These are phyloP conservation scores for Nomada flava DNA, from an alignment of 2,888 invertebrate species.

Conservation along the genomic window DNA sequence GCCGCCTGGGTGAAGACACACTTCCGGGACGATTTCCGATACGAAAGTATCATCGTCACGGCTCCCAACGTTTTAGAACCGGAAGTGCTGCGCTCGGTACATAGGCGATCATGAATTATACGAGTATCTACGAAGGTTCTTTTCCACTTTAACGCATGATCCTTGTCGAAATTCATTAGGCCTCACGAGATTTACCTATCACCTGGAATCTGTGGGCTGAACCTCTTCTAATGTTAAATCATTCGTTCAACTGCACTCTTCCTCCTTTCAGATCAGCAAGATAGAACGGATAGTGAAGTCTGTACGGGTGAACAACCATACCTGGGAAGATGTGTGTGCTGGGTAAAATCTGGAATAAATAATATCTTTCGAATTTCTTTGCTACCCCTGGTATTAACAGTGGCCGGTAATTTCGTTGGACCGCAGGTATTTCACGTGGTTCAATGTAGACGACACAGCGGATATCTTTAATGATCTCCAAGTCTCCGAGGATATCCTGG, in stretches of 20 bases:
- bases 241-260: constrained; percentile 6
- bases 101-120: constrained; percentile 66
- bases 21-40: constrained; percentile 81
- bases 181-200: constrained; percentile 26
- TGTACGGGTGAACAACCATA: constrained; percentile 75
- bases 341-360: constrained; percentile 72
- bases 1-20: constrained; percentile 80
- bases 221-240: not conserved
- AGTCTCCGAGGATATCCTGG: constrained; percentile 61
- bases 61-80: constrained; percentile 82
- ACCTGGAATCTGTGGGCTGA: constrained; percentile 34
- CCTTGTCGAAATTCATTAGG: constrained; percentile 32
- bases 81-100: constrained; percentile 80
- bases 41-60: constrained; percentile 82
- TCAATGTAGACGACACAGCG: constrained; percentile 67
- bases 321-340: constrained; percentile 82
- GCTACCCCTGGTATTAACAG: not conserved
- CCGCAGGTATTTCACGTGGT: constrained; percentile 80
- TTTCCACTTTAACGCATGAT: constrained; percentile 59
- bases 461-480: constrained; percentile 62
- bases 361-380: not conserved
- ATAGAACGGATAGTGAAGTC: constrained; percentile 76
- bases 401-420: not conserved
- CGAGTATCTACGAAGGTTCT: constrained; percentile 63
- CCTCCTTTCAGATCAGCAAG: constrained; percentile 75